These are phyloP conservation scores for Sphaeramia orbicularis DNA, from an alignment of 2,797 vertebrate genomes.

Conservation along the genomic window DNA sequence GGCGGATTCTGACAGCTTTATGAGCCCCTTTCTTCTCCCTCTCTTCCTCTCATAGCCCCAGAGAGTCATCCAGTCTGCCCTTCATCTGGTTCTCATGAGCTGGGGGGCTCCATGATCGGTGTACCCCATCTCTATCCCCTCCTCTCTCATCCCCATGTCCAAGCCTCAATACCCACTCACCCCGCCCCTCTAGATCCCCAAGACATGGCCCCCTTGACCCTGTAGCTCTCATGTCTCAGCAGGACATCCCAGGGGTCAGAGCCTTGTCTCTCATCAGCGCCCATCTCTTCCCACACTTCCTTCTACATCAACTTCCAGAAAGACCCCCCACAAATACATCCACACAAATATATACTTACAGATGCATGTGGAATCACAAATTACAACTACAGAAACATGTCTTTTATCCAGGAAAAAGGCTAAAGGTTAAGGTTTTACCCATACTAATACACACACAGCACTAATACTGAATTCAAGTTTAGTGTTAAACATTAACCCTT, in stretches of 20 bases:
- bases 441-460: no score
- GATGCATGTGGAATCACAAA: slow-evolving; percentile 17
- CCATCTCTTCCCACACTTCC: slow-evolving; percentile 44
- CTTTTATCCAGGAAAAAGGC: not conserved
- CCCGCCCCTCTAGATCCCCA: slow-evolving; percentile 17
- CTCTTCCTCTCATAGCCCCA: slow-evolving; percentile 69
- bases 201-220: slow-evolving; percentile 52
- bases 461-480: not conserved
- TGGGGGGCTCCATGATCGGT: slow-evolving; percentile 56
- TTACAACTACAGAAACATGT: not conserved
- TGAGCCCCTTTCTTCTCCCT: slow-evolving; percentile 68
- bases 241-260: slow-evolving; percentile 66
- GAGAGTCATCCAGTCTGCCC: slow-evolving; percentile 76
- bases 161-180: slow-evolving; percentile 2
- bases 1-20: slow-evolving; percentile 81
- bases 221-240: slow-evolving; percentile 65
- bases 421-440: no score
- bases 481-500: no score
- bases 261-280: slow-evolving; percentile 73
- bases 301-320: slow-evolving; percentile 52
- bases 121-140: slow-evolving; percentile 56
- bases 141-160: slow-evolving; percentile 40
- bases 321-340: slow-evolving; percentile 51
- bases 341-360: slow-evolving; percentile 17
- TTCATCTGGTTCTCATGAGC: slow-evolving; percentile 85